A percentile compares a stretch with the other conserved stretches of the same genome.
phyloP scores from a whole-genome alignment of 2,113 vertebrate genomes.

The Vicugna pacos region DNA sequence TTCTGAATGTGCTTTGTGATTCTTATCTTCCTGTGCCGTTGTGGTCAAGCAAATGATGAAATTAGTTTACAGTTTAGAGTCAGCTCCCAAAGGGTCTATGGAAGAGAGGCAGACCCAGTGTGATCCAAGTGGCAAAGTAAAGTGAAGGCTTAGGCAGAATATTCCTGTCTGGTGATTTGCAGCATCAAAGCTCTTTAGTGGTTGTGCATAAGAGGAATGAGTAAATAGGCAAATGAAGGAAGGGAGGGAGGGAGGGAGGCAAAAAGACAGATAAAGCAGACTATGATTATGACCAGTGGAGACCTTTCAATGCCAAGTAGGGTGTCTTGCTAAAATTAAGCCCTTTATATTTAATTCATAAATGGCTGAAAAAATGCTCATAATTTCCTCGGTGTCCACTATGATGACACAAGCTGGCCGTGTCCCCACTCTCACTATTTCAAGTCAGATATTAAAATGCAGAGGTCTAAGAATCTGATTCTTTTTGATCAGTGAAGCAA shows the following conservation, averaged over 20 bases:
- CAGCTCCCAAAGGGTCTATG: neutral
- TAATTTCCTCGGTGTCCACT: neutral
- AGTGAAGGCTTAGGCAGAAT: neutral
- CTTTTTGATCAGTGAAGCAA: neutral
- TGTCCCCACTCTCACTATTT: neutral
- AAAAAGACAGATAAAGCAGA: neutral
- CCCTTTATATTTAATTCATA: conserved; percentile 59
- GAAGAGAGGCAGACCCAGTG: neutral
- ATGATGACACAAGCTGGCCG: neutral
- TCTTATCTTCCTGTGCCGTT: neutral
- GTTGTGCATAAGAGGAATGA: neutral
- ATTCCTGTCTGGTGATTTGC: neutral
- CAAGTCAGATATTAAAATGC: neutral
- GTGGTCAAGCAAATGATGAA: conserved; percentile 21
- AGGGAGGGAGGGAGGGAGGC: too few relatives aligned
- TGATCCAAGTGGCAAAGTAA: neutral
- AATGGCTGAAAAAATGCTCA: neutral
- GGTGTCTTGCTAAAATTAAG: conserved; percentile 55
- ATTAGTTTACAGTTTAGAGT: neutral
- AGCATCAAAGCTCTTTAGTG: neutral
- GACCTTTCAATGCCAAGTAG: neutral
- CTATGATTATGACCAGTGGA: neutral
- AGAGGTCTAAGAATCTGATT: neutral
- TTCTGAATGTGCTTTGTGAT: neutral
- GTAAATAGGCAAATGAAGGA: neutral